Percentiles rank a stretch among this genome's conserved stretches.
Conservation (phyloP, 2,888 invertebrate genomes). For the Meteorus colon region DNA sequence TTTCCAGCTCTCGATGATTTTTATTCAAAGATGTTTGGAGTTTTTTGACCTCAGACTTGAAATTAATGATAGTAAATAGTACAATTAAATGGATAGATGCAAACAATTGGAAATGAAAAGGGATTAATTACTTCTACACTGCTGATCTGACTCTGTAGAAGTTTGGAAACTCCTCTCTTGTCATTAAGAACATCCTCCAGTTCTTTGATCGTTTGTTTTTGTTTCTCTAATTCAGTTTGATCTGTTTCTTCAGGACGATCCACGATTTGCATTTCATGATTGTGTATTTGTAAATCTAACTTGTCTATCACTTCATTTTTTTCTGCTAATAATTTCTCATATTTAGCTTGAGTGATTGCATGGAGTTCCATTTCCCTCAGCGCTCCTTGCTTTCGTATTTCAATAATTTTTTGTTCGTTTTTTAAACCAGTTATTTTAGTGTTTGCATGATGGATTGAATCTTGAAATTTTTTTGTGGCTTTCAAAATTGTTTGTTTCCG, state of each 20-base stretch:
- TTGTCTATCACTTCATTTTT: constrained; percentile 61
- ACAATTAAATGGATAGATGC: constrained; percentile 7
- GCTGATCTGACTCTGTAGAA: constrained; percentile 75
- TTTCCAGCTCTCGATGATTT: constrained; percentile 73
- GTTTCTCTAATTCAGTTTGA: constrained; percentile 69
- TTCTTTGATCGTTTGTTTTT: constrained; percentile 72
- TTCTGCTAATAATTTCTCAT: constrained; percentile 58
- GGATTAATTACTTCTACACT: constrained; percentile 73
- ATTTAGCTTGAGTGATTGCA: constrained; percentile 50
- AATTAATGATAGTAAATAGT: constrained; percentile 27
- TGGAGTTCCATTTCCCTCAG: constrained; percentile 59
- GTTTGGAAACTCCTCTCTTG: constrained; percentile 71
- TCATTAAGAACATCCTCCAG: constrained; percentile 73
- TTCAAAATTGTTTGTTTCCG: constrained; percentile 57
- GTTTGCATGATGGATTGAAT: constrained; percentile 53
- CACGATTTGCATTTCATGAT: constrained; percentile 62
- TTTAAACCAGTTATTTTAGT: constrained; percentile 58
- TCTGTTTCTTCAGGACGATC: constrained; percentile 60
- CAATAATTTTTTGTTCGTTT: constrained; percentile 58
- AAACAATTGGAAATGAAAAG: not conserved
- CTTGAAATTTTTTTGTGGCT: constrained; percentile 61
- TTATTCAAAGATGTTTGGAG: constrained; percentile 73
- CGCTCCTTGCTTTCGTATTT: constrained; percentile 58
- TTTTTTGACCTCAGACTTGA: constrained; percentile 75
- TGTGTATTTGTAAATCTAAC: constrained; percentile 62